phyloP scores from a whole-genome alignment of 2,113 vertebrate species.

The Gobius niger region DNA sequence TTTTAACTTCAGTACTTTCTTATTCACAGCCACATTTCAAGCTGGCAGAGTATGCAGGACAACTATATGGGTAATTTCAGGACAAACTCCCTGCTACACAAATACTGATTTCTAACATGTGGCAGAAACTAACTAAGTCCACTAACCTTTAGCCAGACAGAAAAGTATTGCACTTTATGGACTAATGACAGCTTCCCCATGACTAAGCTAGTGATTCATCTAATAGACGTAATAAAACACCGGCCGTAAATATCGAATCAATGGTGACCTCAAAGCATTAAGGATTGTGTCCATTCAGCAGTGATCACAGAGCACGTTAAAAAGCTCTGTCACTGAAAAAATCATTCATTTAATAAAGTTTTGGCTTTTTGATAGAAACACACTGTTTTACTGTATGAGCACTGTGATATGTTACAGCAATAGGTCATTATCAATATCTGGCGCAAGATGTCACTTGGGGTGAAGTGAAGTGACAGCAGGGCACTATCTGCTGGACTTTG shows the following conservation, averaged over 20 bases:
- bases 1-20: too few relatives aligned
- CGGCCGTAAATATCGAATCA: conserved; percentile 16
- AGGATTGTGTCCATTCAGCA: not conserved
- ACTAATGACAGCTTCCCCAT: conserved; percentile 19
- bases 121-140: conserved; percentile 31
- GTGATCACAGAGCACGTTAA: conserved; percentile 14
- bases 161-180: conserved; percentile 24
- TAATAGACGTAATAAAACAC: conserved; percentile 30
- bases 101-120: not conserved
- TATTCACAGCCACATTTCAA: too few relatives aligned
- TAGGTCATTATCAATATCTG: conserved; percentile 15
- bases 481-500: conserved; percentile 70
- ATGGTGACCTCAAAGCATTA: conserved; percentile 6
- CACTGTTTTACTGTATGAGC: not conserved
- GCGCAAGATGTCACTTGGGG: conserved; percentile 34
- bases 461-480: conserved; percentile 61
- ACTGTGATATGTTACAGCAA: not conserved
- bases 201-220: conserved; percentile 13
- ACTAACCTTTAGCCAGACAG: conserved; percentile 54
- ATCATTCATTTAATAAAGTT: too few relatives aligned
- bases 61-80: not conserved
- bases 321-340: not conserved
- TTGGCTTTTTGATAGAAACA: not conserved
- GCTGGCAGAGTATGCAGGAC: not conserved
- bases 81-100: not conserved